phyloP scores from a whole-genome alignment of 2,797 vertebrate genomes.

The Novumbra hubbsi region DNA sequence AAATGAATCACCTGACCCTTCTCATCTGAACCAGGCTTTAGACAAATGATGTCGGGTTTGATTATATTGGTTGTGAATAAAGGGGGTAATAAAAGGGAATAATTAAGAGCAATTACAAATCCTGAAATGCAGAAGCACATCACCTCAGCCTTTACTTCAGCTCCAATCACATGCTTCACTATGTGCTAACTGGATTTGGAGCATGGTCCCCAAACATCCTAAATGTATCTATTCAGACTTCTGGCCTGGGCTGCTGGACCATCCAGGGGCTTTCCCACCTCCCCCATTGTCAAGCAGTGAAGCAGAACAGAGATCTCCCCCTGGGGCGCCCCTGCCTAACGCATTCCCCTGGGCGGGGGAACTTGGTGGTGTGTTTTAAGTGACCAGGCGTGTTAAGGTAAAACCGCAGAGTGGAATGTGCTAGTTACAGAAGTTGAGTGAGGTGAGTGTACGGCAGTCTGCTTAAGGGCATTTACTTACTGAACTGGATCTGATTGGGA shows the following conservation, averaged over 20 bases:
- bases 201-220: constrained; percentile 22
- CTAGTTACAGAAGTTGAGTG: not conserved
- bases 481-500: not conserved
- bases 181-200: constrained; percentile 12
- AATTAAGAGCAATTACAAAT: no score
- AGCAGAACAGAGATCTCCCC: not conserved
- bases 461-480: not conserved
- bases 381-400: not conserved
- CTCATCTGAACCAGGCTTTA: no score
- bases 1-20: no score
- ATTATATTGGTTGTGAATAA: no score
- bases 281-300: constrained; percentile 16
- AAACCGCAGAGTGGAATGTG: not conserved
- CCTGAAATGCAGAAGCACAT: not conserved
- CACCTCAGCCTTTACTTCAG: no score
- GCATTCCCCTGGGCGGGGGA: not conserved
- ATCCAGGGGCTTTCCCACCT: constrained; percentile 4
- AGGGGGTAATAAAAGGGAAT: not conserved
- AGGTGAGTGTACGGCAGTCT: not conserved
- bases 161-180: not conserved
- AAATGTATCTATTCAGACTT: constrained; percentile 29
- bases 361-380: not conserved
- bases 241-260: not conserved
- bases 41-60: no score
- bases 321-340: not conserved